Conservation (phyloP, 2,888 invertebrate species). For the Drosophila atripex region DNA sequence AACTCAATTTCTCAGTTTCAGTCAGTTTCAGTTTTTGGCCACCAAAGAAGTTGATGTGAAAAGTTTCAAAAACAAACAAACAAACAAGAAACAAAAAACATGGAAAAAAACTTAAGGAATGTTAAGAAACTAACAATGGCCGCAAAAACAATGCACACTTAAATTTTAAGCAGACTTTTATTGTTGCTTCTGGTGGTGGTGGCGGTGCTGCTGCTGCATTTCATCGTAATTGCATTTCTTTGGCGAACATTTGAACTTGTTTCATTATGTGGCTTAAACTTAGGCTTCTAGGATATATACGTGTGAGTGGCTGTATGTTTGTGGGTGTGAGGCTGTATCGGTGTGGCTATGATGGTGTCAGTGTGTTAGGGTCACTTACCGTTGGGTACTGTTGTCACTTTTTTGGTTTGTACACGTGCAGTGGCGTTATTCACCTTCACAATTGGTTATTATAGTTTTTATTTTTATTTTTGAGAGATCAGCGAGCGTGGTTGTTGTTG, state of each 20-base stretch:
- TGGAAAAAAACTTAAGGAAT: conserved; percentile 33
- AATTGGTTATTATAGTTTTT: conserved; percentile 56
- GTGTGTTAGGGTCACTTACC: conserved; percentile 87
- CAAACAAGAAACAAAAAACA: conserved; percentile 36
- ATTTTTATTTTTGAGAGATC: conserved; percentile 56
- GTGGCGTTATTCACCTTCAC: conserved; percentile 99
- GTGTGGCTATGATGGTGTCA: conserved; percentile 25
- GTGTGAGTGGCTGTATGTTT: conserved; percentile 23
- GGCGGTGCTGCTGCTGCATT: conserved; percentile 63
- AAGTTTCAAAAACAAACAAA: conserved; percentile 53
- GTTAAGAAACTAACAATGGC: conserved; percentile 34
- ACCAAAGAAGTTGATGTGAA: conserved; percentile 71
- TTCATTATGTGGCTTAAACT: conserved; percentile 67
- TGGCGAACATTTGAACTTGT: conserved; percentile 75
- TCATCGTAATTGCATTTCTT: conserved; percentile 77
- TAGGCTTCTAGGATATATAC: conserved; percentile 27
- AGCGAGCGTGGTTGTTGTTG: conserved; percentile 49
- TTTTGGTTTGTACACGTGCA: conserved; percentile 98
- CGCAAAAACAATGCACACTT: conserved; percentile 57
- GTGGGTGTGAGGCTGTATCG: conserved; percentile 34
- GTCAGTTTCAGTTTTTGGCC: conserved; percentile 49
- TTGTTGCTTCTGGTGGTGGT: conserved; percentile 47
- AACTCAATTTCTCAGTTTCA: conserved; percentile 53
- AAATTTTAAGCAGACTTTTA: conserved; percentile 60
- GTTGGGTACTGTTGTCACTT: conserved; percentile 95